Evolutionary conservation across 2,113 vertebrate genomes (phyloP).

Genomic region (Callipepla californica): DNA sequence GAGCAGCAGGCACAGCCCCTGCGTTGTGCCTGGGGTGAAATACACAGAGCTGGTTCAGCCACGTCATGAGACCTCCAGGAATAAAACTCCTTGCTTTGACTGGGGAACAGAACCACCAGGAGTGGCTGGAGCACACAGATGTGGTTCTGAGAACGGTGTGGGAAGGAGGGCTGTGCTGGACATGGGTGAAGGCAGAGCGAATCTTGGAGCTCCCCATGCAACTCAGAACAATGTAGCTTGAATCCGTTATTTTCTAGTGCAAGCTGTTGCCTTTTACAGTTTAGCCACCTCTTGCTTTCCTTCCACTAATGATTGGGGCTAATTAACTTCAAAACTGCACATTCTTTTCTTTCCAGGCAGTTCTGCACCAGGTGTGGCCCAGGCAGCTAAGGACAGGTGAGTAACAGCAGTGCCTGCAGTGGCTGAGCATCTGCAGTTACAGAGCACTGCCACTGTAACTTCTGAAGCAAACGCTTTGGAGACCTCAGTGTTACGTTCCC

Average conservation of each 20-base stretch:
- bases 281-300: background rate
- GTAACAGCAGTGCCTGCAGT: background rate
- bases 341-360: constrained; percentile 33
- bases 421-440: background rate
- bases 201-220: background rate
- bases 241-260: background rate
- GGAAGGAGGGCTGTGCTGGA: background rate
- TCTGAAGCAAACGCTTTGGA: background rate
- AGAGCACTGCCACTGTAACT: background rate
- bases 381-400: constrained; percentile 61
- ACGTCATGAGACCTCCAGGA: background rate
- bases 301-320: background rate
- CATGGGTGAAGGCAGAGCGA: background rate
- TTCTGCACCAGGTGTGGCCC: background rate
- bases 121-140: background rate
- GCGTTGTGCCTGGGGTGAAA: background rate
- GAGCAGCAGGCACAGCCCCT: background rate
- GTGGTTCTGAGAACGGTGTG: background rate
- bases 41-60: background rate
- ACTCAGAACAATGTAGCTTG: rapidly evolving
- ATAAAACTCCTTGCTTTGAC: background rate
- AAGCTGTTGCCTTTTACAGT: background rate
- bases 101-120: background rate
- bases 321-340: background rate
- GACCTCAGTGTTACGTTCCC: background rate